A percentile compares a stretch with the other conserved stretches of the same genome.
Conservation (phyloP, 2,888 invertebrate genomes). For the Colletes collaris region DNA sequence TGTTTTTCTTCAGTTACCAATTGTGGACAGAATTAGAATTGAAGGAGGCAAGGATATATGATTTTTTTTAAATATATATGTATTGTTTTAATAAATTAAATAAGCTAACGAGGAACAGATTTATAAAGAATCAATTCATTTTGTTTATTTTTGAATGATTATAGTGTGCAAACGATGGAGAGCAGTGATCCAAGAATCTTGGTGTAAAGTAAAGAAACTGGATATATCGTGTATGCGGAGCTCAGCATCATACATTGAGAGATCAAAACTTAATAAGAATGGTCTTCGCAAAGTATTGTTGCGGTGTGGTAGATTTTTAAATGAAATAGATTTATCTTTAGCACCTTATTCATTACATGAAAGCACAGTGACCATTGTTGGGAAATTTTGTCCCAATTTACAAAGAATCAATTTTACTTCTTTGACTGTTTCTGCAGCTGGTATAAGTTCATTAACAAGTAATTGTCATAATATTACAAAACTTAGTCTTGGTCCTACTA, state of each 20-base stretch:
- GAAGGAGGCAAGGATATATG: conserved; percentile 81
- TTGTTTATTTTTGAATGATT: conserved; percentile 12
- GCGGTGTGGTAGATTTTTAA: conserved; percentile 83
- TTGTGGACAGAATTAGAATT: conserved; percentile 84
- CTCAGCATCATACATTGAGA: conserved; percentile 29
- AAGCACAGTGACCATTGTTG: conserved; percentile 85
- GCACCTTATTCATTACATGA: conserved; percentile 84
- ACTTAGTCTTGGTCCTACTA: conserved; percentile 84
- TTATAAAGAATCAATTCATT: neutral
- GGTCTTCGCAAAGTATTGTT: conserved; percentile 84
- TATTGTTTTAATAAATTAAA: neutral
- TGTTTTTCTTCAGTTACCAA: conserved; percentile 84
- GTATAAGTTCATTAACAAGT: conserved; percentile 82
- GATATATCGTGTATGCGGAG: conserved; percentile 74
- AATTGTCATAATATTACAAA: conserved; percentile 84
- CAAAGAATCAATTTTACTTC: conserved; percentile 84
- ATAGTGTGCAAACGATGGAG: conserved; percentile 86
- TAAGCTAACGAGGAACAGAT: neutral
- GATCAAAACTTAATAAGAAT: conserved; percentile 60
- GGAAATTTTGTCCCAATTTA: conserved; percentile 85
- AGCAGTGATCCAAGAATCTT: conserved; percentile 84
- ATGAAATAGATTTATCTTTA: conserved; percentile 84
- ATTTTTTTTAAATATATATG: conserved; percentile 3
- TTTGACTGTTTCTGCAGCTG: conserved; percentile 85
- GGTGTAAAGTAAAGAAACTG: conserved; percentile 81